Evolutionary conservation across 2,113 vertebrate species (phyloP), one percentile per base, ranked within the genome.

Genomic region (Osmerus eperlanus): DNA sequence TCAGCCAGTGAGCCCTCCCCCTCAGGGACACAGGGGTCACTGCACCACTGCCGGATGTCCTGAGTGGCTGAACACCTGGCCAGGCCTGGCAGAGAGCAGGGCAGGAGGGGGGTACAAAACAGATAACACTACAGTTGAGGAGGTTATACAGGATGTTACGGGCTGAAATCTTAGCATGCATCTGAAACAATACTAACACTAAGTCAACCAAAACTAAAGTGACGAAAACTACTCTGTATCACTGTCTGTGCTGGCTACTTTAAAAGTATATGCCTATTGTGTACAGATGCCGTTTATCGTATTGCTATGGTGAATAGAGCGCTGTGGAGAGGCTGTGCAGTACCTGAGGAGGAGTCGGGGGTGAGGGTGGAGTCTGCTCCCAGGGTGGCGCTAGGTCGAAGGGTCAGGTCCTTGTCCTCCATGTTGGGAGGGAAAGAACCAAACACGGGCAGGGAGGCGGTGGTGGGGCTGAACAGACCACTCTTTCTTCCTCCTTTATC

Each of bases 361-460:
- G 71, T 11, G 28, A 71, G 4, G 4, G 78, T 68, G 0, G 81
- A 3, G 47, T 86, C 86, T 0, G 90, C 86, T 13, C 86, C 84
- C 6, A 92, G 78, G 0, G 89, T 90, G n/a, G 83, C 80, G 78
- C 81, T 90, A 1, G 90, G 86, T 18, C 87, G 78, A 55, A 70
- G 59, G 0, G 85, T 84, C 58, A 63, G 79, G 53, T 91, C 84
- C 41, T 54, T 68, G 68, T 83, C 85, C n/a, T 87, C 85, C 8
- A 79, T 25, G 76, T 16, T 64, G 29, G 81, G 65, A 16, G 73
- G 36, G 12, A 86, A 62, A 21, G 71, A 86, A 71, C 87, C 84
- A 75, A 88, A 84, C 29, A 89, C 85, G 3, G 92, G 90, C 68
- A 92, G 79, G 3, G 90, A 92, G 16, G 91, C 85, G 0, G 88